phyloP scores from a whole-genome alignment of 2,888 invertebrate species.

The Alloplasta piceator region DNA sequence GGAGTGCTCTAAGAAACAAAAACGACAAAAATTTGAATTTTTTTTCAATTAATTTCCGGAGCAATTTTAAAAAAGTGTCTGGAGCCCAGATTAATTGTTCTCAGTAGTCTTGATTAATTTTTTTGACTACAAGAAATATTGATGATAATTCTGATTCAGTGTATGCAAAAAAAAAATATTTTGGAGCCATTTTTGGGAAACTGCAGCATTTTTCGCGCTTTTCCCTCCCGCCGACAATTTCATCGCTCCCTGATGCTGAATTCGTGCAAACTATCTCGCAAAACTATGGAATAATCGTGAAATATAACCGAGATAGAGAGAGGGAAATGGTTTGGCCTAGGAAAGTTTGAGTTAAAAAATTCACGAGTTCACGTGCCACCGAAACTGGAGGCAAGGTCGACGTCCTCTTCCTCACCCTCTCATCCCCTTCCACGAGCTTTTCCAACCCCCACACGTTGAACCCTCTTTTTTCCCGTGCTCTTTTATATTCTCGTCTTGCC shows the following conservation, averaged over 20 bases:
- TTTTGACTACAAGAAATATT: background rate
- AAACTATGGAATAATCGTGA: background rate
- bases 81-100: background rate
- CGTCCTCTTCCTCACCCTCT: slow-evolving; percentile 63
- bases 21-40: slow-evolving; percentile 2
- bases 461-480: slow-evolving; percentile 25
- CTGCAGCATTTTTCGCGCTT: background rate
- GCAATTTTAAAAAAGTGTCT: no score
- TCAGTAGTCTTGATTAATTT: background rate
- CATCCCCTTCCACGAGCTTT: slow-evolving; percentile 28
- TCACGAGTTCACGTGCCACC: slow-evolving; percentile 60
- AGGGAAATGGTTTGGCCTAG: slow-evolving; percentile 19
- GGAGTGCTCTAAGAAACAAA: background rate
- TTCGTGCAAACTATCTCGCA: background rate
- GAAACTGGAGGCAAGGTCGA: slow-evolving; percentile 67
- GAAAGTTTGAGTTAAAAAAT: slow-evolving; percentile 60
- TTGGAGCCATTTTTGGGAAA: background rate
- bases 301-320: no score
- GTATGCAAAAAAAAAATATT: background rate
- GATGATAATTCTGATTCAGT: background rate
- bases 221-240: background rate
- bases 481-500: slow-evolving; percentile 53
- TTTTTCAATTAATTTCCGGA: no score
- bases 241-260: background rate
- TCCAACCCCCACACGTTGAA: slow-evolving; percentile 37